phyloP scores from a whole-genome alignment of 2,113 vertebrate genomes.

The Myotis lucifugus region DNA sequence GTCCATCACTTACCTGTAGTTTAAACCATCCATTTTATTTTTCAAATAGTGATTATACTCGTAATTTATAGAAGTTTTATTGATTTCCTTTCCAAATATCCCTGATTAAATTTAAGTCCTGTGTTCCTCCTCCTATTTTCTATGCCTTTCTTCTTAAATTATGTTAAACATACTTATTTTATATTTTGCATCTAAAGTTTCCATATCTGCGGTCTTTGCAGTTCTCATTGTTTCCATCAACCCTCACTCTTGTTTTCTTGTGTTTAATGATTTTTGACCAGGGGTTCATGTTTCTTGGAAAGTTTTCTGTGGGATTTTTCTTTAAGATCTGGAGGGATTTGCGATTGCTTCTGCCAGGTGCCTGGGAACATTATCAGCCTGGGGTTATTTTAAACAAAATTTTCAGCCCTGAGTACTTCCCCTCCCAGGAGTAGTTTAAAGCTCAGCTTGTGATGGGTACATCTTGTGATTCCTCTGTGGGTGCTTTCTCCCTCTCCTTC shows the following conservation, averaged over 20 bases:
- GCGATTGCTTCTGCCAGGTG: not conserved
- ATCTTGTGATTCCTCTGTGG: not conserved
- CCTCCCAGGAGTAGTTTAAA: not conserved
- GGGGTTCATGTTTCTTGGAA: not conserved
- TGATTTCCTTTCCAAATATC: not conserved
- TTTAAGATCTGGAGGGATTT: not conserved
- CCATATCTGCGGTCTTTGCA: not conserved
- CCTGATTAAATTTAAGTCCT: not conserved
- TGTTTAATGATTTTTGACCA: not conserved
- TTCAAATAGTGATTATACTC: not conserved
- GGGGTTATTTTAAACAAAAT: not conserved
- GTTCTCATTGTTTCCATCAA: not conserved
- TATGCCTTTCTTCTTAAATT: not conserved
- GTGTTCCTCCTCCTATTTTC: not conserved
- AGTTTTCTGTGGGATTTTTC: not conserved
- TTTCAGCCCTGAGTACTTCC: no score
- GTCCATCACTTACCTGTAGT: not conserved
- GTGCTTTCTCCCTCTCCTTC: not conserved
- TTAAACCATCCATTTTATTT: not conserved
- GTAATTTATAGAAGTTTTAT: not conserved
- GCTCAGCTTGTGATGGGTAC: not conserved
- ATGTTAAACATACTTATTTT: not conserved
- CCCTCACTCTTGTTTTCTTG: not conserved
- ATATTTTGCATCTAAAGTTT: not conserved
- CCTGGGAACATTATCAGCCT: not conserved